Evolutionary conservation across 2,888 invertebrate genomes (phyloP).

Genomic region (Eupithecia subfuscata): DNA sequence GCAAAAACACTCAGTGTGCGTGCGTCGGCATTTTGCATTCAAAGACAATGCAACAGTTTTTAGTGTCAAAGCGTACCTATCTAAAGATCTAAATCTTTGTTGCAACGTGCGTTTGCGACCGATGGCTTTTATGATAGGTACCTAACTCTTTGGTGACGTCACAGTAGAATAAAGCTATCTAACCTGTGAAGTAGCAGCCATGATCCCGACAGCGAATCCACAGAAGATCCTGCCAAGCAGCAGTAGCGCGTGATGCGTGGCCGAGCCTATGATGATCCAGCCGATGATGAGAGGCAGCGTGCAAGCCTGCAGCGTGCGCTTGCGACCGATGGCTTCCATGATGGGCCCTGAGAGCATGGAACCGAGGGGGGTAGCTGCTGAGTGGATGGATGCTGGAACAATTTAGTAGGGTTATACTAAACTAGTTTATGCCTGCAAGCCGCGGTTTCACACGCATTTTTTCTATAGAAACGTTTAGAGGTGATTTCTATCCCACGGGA

Average conservation of each 20-base stretch:
- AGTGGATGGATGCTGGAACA: conserved; percentile 89
- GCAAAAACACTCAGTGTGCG: too few relatives aligned
- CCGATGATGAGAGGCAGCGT: conserved; percentile 87
- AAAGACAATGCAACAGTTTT: too few relatives aligned
- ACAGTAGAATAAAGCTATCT: conserved; percentile 3
- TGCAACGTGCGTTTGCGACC: conserved; percentile 87
- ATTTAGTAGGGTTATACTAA: not conserved
- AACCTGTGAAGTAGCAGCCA: conserved; percentile 90
- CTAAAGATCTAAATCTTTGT: too few relatives aligned
- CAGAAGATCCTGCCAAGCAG: conserved; percentile 87
- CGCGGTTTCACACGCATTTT: too few relatives aligned
- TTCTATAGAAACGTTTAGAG: too few relatives aligned
- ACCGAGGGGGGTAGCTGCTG: conserved; percentile 90
- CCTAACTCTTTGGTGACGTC: not conserved
- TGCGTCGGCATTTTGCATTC: too few relatives aligned
- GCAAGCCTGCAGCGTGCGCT: conserved; percentile 86
- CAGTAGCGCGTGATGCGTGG: conserved; percentile 82
- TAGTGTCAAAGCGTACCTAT: too few relatives aligned
- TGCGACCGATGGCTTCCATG: conserved; percentile 88
- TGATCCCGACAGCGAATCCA: conserved; percentile 89
- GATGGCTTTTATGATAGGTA: conserved; percentile 85
- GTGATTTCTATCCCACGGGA: too few relatives aligned
- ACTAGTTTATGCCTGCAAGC: too few relatives aligned
- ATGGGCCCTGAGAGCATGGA: conserved; percentile 88
- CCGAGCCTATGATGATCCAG: conserved; percentile 87